Percentiles rank a stretch among this genome's conserved stretches.
Conservation (phyloP, 2,113 vertebrate genomes). For the Leptodactylus fuscus region DNA sequence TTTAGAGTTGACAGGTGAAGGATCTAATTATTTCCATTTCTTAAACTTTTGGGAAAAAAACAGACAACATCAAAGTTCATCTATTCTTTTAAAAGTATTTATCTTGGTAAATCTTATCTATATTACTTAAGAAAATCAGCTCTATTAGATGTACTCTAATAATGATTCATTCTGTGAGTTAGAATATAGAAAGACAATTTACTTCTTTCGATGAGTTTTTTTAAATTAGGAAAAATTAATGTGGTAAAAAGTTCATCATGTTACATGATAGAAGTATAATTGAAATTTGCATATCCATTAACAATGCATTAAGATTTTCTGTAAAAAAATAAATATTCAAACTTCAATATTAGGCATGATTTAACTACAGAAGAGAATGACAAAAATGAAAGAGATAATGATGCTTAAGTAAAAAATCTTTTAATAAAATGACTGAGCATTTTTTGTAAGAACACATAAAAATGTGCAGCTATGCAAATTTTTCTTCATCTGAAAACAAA, state of each 20-base stretch:
- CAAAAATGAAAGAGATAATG: no score
- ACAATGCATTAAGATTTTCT: no score
- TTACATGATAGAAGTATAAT: constrained; percentile 1
- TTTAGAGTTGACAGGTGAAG: constrained; percentile 47
- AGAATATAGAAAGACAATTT: no score
- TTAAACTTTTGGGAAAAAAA: constrained; percentile 5
- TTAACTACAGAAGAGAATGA: no score
- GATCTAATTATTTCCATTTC: constrained; percentile 47
- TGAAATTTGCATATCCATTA: constrained; percentile 12
- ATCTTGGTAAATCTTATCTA: no score
- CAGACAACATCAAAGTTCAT: constrained; percentile 31
- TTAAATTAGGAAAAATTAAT: constrained; percentile 16
- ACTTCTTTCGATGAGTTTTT: not conserved
- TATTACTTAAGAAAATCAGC: not conserved
- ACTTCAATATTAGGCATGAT: no score
- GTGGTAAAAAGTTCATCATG: not conserved
- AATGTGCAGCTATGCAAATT: no score
- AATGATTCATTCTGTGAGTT: not conserved
- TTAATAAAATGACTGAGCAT: no score
- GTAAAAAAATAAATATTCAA: no score
- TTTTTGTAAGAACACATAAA: no score
- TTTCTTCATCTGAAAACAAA: no score
- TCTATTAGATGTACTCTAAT: not conserved
- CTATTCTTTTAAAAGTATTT: constrained; percentile 6
- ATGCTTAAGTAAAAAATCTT: no score